These are phyloP conservation scores for Galerucella calmariensis DNA, from an alignment of 2,888 invertebrate genomes.

Conservation along the genomic window DNA sequence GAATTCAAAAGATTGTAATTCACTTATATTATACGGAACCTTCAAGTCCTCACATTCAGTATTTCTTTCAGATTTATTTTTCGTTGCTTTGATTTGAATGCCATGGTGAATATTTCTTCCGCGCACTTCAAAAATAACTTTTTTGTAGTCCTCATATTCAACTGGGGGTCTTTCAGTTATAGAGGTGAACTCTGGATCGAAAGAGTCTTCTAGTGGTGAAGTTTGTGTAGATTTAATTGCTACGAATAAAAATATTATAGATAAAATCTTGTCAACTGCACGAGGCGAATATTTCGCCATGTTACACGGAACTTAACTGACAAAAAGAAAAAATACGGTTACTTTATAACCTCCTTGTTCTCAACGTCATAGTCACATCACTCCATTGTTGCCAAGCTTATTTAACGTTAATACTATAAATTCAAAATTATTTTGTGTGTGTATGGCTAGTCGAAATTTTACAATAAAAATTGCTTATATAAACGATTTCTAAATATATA, in stretches of 20 bases:
- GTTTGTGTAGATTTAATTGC: conserved; percentile 35
- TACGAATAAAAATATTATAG: conserved; percentile 48
- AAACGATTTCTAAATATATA: too few species aligned
- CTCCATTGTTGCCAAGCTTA: conserved; percentile 8
- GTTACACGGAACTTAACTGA: conserved; percentile 55
- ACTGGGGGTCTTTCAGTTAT: conserved; percentile 44
- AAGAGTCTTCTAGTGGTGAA: conserved; percentile 40
- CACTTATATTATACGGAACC: conserved; percentile 55
- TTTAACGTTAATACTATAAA: not conserved
- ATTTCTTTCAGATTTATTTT: conserved; percentile 53
- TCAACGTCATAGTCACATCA: conserved; percentile 28
- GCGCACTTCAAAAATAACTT: conserved; percentile 58
- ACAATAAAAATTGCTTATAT: too few species aligned
- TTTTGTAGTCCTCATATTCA: conserved; percentile 54
- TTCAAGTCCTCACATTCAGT: conserved; percentile 55
- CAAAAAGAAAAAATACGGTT: conserved; percentile 26
- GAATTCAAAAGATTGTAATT: conserved; percentile 48
- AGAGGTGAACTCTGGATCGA: conserved; percentile 52
- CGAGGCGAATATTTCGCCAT: conserved; percentile 62
- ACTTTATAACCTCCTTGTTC: conserved; percentile 31
- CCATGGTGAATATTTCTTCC: conserved; percentile 58
- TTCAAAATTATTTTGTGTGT: too few species aligned
- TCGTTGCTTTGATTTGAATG: conserved; percentile 57
- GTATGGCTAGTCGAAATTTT: too few species aligned
- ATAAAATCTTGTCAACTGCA: conserved; percentile 49